Evolutionary conservation across 2,113 vertebrate species (phyloP).

Genomic region (Peromyscus californicus): DNA sequence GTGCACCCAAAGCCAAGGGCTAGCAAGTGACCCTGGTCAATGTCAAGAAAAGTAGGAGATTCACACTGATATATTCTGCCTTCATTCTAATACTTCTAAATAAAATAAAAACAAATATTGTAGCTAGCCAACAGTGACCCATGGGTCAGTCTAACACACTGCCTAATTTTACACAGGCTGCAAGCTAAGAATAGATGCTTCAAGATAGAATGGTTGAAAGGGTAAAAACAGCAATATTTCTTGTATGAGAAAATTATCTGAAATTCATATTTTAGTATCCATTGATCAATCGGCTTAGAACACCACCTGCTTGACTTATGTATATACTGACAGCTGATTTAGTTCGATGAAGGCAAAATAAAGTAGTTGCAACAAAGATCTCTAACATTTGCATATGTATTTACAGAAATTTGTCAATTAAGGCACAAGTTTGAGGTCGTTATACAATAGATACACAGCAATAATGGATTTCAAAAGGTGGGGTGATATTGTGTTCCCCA

Average conservation of each 20-base stretch:
- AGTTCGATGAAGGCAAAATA: no score
- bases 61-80: neutral
- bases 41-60: neutral
- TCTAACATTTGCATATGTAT: neutral
- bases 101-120: neutral
- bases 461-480: neutral
- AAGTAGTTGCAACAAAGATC: no score
- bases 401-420: neutral
- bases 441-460: neutral
- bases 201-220: neutral
- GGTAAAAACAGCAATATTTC: neutral
- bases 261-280: neutral
- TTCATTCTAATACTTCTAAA: neutral
- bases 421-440: neutral
- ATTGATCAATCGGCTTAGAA: neutral
- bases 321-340: no score
- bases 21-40: neutral
- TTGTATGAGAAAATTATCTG: neutral
- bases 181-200: neutral
- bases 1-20: neutral
- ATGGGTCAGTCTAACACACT: neutral
- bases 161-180: neutral
- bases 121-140: neutral
- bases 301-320: neutral
- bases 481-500: no score